Conservation (phyloP, 2,888 invertebrate genomes). For the Melanostoma scalare region DNA sequence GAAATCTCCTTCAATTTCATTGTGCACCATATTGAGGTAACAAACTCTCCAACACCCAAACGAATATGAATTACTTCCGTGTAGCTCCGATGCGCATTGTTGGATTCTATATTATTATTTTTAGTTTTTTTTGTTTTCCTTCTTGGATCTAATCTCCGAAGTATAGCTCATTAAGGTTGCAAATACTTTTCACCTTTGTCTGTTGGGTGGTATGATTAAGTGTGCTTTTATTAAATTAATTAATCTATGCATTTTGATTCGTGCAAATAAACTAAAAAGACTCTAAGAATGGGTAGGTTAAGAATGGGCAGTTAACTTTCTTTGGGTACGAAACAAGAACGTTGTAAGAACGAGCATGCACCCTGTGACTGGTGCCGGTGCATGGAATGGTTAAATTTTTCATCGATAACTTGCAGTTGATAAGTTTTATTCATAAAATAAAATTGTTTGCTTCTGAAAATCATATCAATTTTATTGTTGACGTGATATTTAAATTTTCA, state of each 20-base stretch:
- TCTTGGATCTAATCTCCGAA: constrained; percentile 21
- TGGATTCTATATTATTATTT: neutral
- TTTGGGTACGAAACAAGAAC: too few relatives aligned
- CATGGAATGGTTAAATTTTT: too few relatives aligned
- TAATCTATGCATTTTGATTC: constrained; percentile 12
- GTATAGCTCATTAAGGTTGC: constrained; percentile 20
- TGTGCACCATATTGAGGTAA: constrained; percentile 43
- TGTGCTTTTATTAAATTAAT: constrained; percentile 31
- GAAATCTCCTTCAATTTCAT: constrained; percentile 6
- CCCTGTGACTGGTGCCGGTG: too few relatives aligned
- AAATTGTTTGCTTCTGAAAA: too few relatives aligned
- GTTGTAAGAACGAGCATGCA: too few relatives aligned
- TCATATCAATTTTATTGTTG: too few relatives aligned
- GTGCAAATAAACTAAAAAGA: neutral
- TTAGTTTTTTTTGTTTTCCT: neutral
- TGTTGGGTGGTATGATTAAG: constrained; percentile 22
- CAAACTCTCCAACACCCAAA: constrained; percentile 11
- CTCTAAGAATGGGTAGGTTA: too few relatives aligned
- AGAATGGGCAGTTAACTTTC: too few relatives aligned
- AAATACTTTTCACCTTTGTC: constrained; percentile 42
- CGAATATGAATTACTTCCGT: constrained; percentile 53
- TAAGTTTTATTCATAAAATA: too few relatives aligned
- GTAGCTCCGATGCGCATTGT: constrained; percentile 51
- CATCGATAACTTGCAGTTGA: too few relatives aligned
- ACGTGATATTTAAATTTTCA: too few relatives aligned